Percentiles rank a stretch among this genome's conserved stretches.
These are phyloP conservation scores for Meliscaeva auricollis DNA, from an alignment of 2,888 invertebrate species.

Conservation along the genomic window DNA sequence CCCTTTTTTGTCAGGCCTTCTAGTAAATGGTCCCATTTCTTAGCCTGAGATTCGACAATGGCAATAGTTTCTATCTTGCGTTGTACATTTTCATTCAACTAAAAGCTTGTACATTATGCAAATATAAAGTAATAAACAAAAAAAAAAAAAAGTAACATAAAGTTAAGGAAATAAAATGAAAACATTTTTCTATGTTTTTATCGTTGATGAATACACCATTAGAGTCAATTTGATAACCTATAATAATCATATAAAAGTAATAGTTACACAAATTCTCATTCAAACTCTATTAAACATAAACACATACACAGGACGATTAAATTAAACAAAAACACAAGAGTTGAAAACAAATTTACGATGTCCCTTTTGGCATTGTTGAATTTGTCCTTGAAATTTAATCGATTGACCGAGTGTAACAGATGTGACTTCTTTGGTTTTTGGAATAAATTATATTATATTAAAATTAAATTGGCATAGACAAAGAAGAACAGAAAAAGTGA, in stretches of 20 bases:
- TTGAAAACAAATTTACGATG: conserved; percentile 21
- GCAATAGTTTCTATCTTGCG: background rate
- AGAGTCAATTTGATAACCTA: conserved; percentile 11
- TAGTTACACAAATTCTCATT: conserved; percentile 1
- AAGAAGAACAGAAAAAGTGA: background rate
- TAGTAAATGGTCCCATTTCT: background rate
- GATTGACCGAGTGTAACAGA: conserved; percentile 16
- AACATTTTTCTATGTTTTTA: background rate
- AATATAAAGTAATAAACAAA: conserved; percentile 5
- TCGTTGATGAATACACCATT: conserved; percentile 10
- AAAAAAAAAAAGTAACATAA: background rate
- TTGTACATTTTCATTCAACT: conserved; percentile 8
- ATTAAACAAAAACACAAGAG: conserved; percentile 24
- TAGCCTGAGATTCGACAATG: background rate
- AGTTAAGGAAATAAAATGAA: conserved; percentile 25
- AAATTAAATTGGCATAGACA: background rate
- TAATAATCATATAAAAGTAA: background rate
- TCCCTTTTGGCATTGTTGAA: conserved; percentile 20
- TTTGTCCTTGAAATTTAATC: conserved; percentile 18
- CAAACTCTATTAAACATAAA: background rate
- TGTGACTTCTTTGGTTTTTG: conserved; percentile 11
- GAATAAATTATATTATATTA: background rate
- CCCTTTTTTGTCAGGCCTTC: no score
- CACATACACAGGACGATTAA: conserved; percentile 8
- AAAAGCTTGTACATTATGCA: conserved; percentile 2